Conservation (phyloP, 1,140 invertebrate genomes). For the Calephelis nemesis region DNA sequence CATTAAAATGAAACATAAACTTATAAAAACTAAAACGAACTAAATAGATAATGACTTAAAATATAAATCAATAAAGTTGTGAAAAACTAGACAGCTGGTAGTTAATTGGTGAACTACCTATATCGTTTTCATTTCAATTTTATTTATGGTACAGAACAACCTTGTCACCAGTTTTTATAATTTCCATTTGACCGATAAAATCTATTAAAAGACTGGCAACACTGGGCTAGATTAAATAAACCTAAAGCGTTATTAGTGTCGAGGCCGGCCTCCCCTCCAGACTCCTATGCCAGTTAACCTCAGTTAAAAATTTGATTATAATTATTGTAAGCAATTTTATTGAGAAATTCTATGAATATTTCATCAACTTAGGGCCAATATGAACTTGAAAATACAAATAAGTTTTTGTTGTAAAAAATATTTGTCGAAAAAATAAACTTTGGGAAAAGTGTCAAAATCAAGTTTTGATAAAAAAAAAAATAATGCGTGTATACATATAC, state of each 20-base stretch:
- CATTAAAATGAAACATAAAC: too few species aligned
- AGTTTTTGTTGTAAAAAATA: too few species aligned
- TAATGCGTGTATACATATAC: too few species aligned
- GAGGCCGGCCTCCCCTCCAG: conserved; percentile 3
- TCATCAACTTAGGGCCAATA: too few species aligned
- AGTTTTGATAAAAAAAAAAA: too few species aligned
- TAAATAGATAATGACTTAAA: too few species aligned
- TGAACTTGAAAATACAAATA: too few species aligned
- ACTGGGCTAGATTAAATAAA: conserved; percentile 14
- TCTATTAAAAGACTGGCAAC: conserved; percentile 12
- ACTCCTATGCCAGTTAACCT: conserved; percentile 8
- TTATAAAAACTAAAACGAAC: too few species aligned
- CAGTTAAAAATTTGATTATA: conserved; percentile 6
- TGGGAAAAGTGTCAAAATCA: too few species aligned
- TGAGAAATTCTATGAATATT: conserved; percentile 2
- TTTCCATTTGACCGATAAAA: conserved; percentile 13
- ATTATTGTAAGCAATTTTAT: conserved; percentile 1
- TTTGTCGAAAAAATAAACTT: too few species aligned
- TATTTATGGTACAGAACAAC: not conserved
- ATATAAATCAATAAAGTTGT: too few species aligned
- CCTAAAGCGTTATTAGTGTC: conserved; percentile 11
- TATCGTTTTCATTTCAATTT: not conserved
- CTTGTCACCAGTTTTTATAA: conserved; percentile 9
- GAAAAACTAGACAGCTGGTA: too few species aligned
- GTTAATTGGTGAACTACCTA: not conserved